phyloP scores from a whole-genome alignment of 2,888 invertebrate species.

The Geotrupes spiniger region DNA sequence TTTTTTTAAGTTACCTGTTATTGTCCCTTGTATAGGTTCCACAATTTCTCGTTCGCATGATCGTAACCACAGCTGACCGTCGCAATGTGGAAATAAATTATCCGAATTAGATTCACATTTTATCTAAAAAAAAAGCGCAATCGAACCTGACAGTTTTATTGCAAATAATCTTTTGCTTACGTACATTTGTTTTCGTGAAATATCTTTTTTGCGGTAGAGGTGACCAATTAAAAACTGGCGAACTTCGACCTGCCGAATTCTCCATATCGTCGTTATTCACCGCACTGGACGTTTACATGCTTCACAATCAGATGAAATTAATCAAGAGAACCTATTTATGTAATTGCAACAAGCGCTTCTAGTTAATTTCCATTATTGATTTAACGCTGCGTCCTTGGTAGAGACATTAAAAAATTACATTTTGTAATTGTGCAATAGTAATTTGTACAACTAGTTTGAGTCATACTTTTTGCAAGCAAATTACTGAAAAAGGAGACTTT shows the following conservation, averaged over 20 bases:
- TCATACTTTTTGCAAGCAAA: no score
- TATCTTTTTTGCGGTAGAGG: conserved; percentile 19
- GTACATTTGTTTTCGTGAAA: conserved; percentile 14
- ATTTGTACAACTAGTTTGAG: no score
- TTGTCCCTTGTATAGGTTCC: conserved; percentile 64
- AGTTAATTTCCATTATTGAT: no score
- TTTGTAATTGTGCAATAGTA: no score
- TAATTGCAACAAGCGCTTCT: no score
- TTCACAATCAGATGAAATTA: no score
- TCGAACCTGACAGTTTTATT: background rate
- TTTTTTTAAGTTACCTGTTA: conserved; percentile 36
- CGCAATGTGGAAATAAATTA: conserved; percentile 60
- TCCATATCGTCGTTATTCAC: background rate
- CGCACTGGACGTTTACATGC: no score
- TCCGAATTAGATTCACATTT: conserved; percentile 5
- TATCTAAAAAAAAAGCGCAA: conserved; percentile 5
- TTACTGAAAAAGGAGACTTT: no score
- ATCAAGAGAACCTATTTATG: no score
- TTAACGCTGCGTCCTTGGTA: no score
- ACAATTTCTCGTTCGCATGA: conserved; percentile 75
- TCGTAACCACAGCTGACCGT: conserved; percentile 74
- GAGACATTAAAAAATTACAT: no score
- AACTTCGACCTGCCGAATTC: background rate
- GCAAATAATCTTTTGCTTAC: conserved; percentile 5
- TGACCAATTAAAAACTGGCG: conserved; percentile 18